Base-by-base conservation (phyloP, 2,888 invertebrate species). In the Bellardia bayeri region DNA sequence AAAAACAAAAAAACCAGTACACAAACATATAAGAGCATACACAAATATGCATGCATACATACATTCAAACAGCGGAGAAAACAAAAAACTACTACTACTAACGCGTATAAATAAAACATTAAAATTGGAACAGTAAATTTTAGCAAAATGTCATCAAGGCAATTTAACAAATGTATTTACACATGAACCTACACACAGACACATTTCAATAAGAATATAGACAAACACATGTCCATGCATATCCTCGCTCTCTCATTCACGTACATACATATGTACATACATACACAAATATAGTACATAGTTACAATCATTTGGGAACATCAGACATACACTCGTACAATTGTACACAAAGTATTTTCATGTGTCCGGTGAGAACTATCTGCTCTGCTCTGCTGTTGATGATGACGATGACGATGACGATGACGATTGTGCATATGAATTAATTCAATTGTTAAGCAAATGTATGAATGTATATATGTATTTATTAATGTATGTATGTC, bases 71-170 rank as follows among this genome's bases (percentile, higher is more conserved):
- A 82, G 69, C 11, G 13, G 33, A 23, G 6, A 49, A 64, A 66
- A 51, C 37, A 64, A 64, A 82, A 82, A 84, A 68, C 51, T 13
- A 45, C 45, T 45, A 45, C 11, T 72, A 40, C 82, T 80, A 82
- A 85, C 88, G 82, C 82, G 80, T 81, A 86, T 81, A 88, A 83
- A 88, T 85, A 88, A 88, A 88, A 85, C 82, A 85, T 88, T 85
- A 85, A 88, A 88, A 88, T 83, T 83, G 83, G 83, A 86, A 88
- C 85, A 88, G 86, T 83, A 86, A 83, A 86, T 85, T 83, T 86
- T 83, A 83, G 83, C 83, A 80, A 86, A 88, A 88, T 86, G 83
- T 83, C 86, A 86, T 86, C 88, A 83, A 87, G 87, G 87, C 87
- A 84, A 78, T 87, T 87, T 85, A 85, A 85, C 88, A 88, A 85